Base-by-base conservation (phyloP, 2,888 invertebrate species). In the Caenorhabditis plicata region DNA sequence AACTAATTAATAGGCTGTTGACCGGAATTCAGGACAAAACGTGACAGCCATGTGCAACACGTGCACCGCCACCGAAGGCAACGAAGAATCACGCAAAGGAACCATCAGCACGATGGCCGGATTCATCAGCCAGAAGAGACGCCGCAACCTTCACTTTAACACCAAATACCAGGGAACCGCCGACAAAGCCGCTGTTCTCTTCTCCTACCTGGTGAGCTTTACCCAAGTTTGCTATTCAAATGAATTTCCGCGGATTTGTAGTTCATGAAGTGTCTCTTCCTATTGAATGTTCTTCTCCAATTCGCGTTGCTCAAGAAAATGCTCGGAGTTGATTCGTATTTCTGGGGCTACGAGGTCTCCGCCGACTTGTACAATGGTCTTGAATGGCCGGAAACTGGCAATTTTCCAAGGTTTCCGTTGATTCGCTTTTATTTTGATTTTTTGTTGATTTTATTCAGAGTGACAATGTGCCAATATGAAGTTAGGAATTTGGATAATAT, bases 381-480 rank as follows among this genome's bases (percentile, higher is more conserved):
- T 9, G 78, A 81, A 46, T 80, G 80, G 80, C 73, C 70, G 7
- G 72, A 81, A 41, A 77, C 75, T 29, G 80, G 76, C 40, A 78
- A 80, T 58, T 74, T 74, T 48, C 74, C 74, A 1, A 36, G 67
- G 60, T 60, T 41, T n/a, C n/a, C n/a, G n/a, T n/a, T 25, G 23
- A 17, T 44, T 11, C 7, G 44, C 4, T 47, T 3, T 17, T 19
- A 20, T 13, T 3, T 27, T 15, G 33, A 19, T 44, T 39, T 23
- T 39, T 39, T 5, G 4, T 4, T 39, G 17, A n/a, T 26, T n/a
- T 47, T 33, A 25, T 58, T 40, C 23, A 64, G 80, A 29, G 78
- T 80, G n/a, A 80, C 80, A n/a, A 56, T 80, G 39, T 80, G 80
- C 58, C 79, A 80, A 47, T 80, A 78, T 54, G 65, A 75, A 23